A percentile compares a stretch with the other conserved stretches of the same genome.
These are phyloP conservation scores for Bostrychus sinensis DNA, from an alignment of 2,113 vertebrate genomes.

Conservation along the genomic window DNA sequence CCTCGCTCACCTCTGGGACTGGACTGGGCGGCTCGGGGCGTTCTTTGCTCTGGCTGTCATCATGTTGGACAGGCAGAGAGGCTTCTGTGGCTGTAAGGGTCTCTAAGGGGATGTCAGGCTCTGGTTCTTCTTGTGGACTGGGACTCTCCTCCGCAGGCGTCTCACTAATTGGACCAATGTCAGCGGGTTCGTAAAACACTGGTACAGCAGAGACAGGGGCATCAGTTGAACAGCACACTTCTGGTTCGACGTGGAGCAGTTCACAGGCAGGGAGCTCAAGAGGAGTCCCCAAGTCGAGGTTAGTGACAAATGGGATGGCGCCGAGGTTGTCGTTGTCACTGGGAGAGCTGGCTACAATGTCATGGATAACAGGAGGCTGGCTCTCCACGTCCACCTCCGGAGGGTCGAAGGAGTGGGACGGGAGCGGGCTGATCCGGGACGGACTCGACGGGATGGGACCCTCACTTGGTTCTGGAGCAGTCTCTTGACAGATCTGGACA, in stretches of 20 bases:
- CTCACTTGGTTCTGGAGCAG: constrained; percentile 65
- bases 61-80: constrained; percentile 24
- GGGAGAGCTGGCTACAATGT: constrained; percentile 78
- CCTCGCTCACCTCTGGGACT: constrained; percentile 16
- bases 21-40: constrained; percentile 16
- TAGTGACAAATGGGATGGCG: constrained; percentile 71
- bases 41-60: constrained; percentile 32
- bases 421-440: constrained; percentile 45
- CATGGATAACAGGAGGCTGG: constrained; percentile 77
- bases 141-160: constrained; percentile 20
- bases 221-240: constrained; percentile 33
- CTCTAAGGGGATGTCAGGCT: constrained; percentile 47
- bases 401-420: constrained; percentile 13
- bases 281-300: constrained; percentile 55
- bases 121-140: constrained; percentile 8
- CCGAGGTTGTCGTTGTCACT: constrained; percentile 74
- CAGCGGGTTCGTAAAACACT: constrained; percentile 32
- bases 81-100: constrained; percentile 30
- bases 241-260: constrained; percentile 23
- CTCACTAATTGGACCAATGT: constrained; percentile 16
- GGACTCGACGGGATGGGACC: constrained; percentile 63
- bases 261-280: constrained; percentile 48
- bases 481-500: constrained; percentile 80
- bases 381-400: constrained; percentile 68
- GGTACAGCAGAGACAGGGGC: constrained; percentile 14